phyloP scores from a whole-genome alignment of 2,888 invertebrate species.

The Philereme transversata region DNA sequence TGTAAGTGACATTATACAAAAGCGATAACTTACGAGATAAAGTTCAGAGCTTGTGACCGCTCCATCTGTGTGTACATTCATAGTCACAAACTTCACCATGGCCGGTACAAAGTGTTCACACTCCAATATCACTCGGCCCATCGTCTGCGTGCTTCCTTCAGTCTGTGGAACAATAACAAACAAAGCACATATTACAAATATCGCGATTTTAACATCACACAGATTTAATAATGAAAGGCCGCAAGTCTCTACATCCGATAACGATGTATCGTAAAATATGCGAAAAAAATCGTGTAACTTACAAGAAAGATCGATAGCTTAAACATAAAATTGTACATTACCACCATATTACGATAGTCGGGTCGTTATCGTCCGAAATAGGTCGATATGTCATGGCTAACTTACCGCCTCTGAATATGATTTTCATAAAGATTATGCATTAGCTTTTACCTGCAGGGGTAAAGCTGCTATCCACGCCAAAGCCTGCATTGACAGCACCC shows the following conservation, averaged over 20 bases:
- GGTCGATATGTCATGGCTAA: too few relatives aligned
- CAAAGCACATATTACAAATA: background rate
- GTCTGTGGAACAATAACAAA: constrained; percentile 48
- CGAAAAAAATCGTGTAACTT: too few relatives aligned
- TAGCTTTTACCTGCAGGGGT: constrained; percentile 53
- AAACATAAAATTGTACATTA: too few relatives aligned
- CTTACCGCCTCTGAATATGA: too few relatives aligned
- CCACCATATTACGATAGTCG: too few relatives aligned
- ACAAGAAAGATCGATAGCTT: too few relatives aligned
- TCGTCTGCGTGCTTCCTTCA: constrained; percentile 79
- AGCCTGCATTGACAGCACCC: constrained; percentile 91
- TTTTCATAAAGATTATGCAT: too few relatives aligned
- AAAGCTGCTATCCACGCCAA: constrained; percentile 88
- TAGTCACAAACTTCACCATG: constrained; percentile 87
- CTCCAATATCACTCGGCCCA: constrained; percentile 86
- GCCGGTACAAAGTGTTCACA: constrained; percentile 87
- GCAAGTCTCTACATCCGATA: too few relatives aligned
- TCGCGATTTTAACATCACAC: too few relatives aligned
- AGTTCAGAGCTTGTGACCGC: constrained; percentile 68
- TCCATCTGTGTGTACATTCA: constrained; percentile 77
- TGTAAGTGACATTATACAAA: background rate
- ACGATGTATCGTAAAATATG: too few relatives aligned
- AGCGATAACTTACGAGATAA: constrained; percentile 63
- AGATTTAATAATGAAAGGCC: too few relatives aligned
- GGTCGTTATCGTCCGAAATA: too few relatives aligned